phyloP scores from a whole-genome alignment of 2,113 vertebrate genomes.

The Sclerurus mexicanus region DNA sequence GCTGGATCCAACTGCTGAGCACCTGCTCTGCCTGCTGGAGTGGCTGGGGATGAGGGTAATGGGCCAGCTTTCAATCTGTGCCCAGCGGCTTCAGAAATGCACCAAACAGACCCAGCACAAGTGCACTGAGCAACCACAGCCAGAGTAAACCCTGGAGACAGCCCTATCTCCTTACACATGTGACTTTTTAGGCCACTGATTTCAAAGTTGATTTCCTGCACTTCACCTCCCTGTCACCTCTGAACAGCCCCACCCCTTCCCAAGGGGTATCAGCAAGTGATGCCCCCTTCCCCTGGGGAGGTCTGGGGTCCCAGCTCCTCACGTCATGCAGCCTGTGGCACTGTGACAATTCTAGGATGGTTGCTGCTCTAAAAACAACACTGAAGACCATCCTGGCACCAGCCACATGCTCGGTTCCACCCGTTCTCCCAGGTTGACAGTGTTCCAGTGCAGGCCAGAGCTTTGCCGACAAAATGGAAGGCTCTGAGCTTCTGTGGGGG shows the following conservation, averaged over 20 bases:
- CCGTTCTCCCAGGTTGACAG: background rate
- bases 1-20: background rate
- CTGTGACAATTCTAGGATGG: background rate
- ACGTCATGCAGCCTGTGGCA: background rate
- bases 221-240: background rate
- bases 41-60: background rate
- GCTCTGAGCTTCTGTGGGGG: background rate
- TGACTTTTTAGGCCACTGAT: background rate
- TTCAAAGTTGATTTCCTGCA: background rate
- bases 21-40: constrained; percentile 17
- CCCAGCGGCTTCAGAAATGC: background rate
- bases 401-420: background rate
- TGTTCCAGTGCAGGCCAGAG: background rate
- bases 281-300: background rate
- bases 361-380: background rate
- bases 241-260: background rate
- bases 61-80: background rate
- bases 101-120: background rate
- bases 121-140: background rate
- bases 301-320: background rate
- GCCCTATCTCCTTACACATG: background rate
- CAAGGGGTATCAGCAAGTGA: background rate
- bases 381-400: background rate
- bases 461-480: background rate
- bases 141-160: background rate